Evolutionary conservation across 1,140 invertebrate species (phyloP).

Genomic region (Conus betulinus): DNA sequence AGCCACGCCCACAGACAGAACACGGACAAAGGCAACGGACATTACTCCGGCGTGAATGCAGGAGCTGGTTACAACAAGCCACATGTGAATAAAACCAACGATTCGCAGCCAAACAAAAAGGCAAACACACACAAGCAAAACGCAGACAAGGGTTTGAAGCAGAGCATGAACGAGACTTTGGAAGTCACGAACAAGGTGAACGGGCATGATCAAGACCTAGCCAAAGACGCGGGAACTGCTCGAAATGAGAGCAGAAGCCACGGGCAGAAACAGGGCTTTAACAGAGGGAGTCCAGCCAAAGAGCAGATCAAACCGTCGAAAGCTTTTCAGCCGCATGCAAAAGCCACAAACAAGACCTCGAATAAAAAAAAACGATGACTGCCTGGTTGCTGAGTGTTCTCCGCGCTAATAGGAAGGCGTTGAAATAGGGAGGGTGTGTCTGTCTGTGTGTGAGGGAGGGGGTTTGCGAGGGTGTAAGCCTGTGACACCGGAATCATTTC

Average conservation of each 20-base stretch:
- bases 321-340: background rate
- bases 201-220: background rate
- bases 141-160: background rate
- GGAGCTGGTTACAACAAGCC: background rate
- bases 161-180: background rate
- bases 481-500: too few species aligned
- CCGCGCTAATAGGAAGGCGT: too few species aligned
- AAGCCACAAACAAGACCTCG: background rate
- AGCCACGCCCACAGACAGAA: background rate
- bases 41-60: background rate
- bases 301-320: background rate
- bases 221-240: background rate
- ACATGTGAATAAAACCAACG: background rate
- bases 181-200: background rate
- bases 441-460: too few species aligned
- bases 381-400: background rate
- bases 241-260: background rate
- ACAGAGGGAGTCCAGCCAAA: background rate
- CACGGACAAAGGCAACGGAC: background rate
- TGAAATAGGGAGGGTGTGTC: too few species aligned
- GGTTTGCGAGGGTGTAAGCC: too few species aligned
- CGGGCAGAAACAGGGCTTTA: background rate
- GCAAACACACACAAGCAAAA: background rate
- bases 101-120: background rate
- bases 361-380: slow-evolving; percentile 6